Evolutionary conservation across 2,888 invertebrate species (phyloP).

Genomic region (Cenopis cana): DNA sequence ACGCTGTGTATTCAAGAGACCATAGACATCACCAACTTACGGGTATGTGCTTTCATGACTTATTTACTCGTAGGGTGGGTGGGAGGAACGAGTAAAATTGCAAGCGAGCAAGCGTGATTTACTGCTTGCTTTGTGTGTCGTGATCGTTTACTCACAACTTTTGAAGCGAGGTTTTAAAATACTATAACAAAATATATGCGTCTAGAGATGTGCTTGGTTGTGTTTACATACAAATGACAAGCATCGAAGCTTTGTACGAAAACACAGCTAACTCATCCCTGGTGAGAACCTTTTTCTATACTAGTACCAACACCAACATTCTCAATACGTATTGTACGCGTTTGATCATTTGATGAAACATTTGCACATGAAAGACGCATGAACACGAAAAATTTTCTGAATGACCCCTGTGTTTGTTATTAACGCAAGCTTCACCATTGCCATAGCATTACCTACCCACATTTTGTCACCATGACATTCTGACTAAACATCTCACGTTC

Average conservation of each 20-base stretch:
- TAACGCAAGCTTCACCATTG: conserved; percentile 45
- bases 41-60: conserved; percentile 58
- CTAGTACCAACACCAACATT: conserved; percentile 8
- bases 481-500: conserved; percentile 26
- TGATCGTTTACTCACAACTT: conserved; percentile 9
- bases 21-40: conserved; percentile 72
- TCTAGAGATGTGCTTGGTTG: background rate
- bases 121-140: conserved; percentile 13
- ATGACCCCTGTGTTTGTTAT: conserved; percentile 47
- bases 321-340: conserved; percentile 6
- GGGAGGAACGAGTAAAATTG: conserved; percentile 11
- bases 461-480: conserved; percentile 35
- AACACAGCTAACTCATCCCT: background rate
- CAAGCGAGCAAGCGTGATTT: conserved; percentile 13
- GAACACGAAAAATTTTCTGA: conserved; percentile 35
- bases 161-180: background rate
- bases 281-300: background rate
- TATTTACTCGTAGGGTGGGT: background rate
- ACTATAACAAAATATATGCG: too few relatives aligned
- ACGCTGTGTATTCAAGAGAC: conserved; percentile 75
- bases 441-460: conserved; percentile 39
- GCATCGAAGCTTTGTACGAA: background rate
- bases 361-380: conserved; percentile 36
- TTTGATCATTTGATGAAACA: conserved; percentile 3
- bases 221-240: background rate